phyloP scores from a whole-genome alignment of 2,888 invertebrate species.

The Rhagium mordax region DNA sequence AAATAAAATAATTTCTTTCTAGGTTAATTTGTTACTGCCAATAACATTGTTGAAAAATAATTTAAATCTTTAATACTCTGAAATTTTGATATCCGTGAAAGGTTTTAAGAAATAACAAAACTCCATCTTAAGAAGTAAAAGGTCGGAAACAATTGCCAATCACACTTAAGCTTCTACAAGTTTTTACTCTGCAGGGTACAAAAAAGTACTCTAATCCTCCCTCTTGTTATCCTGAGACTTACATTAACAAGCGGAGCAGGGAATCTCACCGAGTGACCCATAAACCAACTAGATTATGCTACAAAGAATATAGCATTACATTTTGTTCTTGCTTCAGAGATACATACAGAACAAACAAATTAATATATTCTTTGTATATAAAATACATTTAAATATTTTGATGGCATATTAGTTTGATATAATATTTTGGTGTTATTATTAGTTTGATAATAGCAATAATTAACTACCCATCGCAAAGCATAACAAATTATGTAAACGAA shows the following conservation, averaged over 20 bases:
- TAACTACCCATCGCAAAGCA: no score
- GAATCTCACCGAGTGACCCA: slow-evolving; percentile 24
- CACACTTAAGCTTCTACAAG: slow-evolving; percentile 18
- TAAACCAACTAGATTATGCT: slow-evolving; percentile 15
- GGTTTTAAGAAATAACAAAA: slow-evolving; percentile 10
- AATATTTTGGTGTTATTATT: neutral
- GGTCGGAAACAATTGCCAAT: slow-evolving; percentile 22
- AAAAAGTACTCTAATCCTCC: slow-evolving; percentile 27
- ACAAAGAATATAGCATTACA: slow-evolving; percentile 5
- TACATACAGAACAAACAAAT: neutral
- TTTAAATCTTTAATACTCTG: neutral
- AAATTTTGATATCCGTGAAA: slow-evolving; percentile 7
- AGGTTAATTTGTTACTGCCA: no score
- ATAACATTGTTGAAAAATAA: neutral
- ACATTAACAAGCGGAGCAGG: slow-evolving; percentile 25
- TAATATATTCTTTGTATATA: neutral
- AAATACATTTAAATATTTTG: neutral
- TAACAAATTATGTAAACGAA: no score
- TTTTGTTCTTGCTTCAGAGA: neutral
- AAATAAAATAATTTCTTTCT: no score
- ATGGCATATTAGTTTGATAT: no score
- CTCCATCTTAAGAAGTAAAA: slow-evolving; percentile 16
- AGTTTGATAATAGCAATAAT: no score
- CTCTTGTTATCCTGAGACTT: slow-evolving; percentile 22
- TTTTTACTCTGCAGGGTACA: slow-evolving; percentile 10